Conservation (phyloP, 2,888 invertebrate genomes). For the Myopa tessellatipennis region DNA sequence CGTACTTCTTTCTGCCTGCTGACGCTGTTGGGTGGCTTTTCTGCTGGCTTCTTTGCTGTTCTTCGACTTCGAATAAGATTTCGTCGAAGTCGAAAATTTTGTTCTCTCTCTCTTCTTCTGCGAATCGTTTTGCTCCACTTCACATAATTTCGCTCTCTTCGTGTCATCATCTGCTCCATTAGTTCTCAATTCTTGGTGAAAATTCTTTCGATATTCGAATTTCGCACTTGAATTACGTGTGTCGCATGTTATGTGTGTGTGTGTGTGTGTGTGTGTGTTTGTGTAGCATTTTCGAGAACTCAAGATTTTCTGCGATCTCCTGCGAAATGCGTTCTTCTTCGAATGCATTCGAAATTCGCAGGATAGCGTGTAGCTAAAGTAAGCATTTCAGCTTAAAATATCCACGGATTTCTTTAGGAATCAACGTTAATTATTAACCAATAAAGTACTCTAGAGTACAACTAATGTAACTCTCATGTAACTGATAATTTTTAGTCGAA, state of each 20-base stretch:
- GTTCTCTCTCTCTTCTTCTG: not conserved
- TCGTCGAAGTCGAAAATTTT: not conserved
- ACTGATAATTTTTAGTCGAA: too few species aligned
- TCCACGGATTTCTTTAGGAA: too few species aligned
- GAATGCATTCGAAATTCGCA: too few species aligned
- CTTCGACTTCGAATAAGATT: not conserved
- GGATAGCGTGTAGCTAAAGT: too few species aligned
- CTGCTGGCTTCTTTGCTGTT: not conserved
- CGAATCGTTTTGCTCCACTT: not conserved
- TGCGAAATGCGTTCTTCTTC: too few species aligned
- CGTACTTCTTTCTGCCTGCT: not conserved
- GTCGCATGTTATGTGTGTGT: not conserved
- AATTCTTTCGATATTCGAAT: slow-evolving; percentile 8
- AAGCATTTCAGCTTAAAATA: too few species aligned
- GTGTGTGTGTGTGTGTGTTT: not conserved
- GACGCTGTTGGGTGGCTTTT: not conserved
- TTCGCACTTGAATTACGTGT: not conserved
- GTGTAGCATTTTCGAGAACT: too few species aligned
- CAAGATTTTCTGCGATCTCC: too few species aligned
- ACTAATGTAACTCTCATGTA: too few species aligned
- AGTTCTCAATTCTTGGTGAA: not conserved
- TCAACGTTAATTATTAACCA: too few species aligned
- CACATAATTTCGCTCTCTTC: not conserved
- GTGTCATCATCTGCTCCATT: not conserved
- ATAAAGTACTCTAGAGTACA: too few species aligned